These are phyloP conservation scores for Magallana nippona DNA, from an alignment of 2,888 invertebrate genomes.

Conservation along the genomic window DNA sequence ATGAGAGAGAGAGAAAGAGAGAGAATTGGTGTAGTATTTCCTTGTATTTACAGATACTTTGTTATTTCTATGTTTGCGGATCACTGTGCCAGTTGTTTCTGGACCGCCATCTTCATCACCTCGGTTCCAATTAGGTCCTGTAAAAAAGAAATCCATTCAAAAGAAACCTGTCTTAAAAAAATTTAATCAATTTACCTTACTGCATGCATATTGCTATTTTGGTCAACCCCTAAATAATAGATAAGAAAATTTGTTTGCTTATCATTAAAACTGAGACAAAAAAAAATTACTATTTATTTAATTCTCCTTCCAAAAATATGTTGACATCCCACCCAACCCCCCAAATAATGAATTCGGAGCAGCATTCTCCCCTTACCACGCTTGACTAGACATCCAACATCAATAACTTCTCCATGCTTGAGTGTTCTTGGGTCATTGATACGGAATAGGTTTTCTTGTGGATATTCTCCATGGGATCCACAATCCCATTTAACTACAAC, in stretches of 20 bases:
- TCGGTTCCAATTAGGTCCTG: conserved; percentile 59
- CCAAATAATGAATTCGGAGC: background rate
- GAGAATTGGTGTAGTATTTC: background rate
- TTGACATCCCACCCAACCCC: no score
- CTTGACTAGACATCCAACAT: conserved; percentile 47
- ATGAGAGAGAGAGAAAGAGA: background rate
- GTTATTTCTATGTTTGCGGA: conserved; percentile 53
- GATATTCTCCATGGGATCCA: conserved; percentile 34
- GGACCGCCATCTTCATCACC: conserved; percentile 60
- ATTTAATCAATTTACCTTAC: conserved; percentile 6
- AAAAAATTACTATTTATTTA: no score
- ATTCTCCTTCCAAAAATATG: no score
- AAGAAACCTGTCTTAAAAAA: background rate
- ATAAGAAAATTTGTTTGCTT: no score
- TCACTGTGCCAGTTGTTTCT: conserved; percentile 52
- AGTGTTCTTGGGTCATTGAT: conserved; percentile 34
- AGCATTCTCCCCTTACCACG: conserved; percentile 39
- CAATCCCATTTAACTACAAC: conserved; percentile 50
- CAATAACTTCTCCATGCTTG: conserved; percentile 19
- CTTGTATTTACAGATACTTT: conserved; percentile 50
- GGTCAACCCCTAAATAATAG: no score
- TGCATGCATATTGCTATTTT: no score
- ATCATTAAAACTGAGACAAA: no score
- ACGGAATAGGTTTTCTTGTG: conserved; percentile 35
- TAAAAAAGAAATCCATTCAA: background rate